Evolutionary conservation across 2,113 vertebrate genomes (phyloP), one percentile per base, ranked within the genome.

Genomic region (Sinocyclocheilus maitianheensis): DNA sequence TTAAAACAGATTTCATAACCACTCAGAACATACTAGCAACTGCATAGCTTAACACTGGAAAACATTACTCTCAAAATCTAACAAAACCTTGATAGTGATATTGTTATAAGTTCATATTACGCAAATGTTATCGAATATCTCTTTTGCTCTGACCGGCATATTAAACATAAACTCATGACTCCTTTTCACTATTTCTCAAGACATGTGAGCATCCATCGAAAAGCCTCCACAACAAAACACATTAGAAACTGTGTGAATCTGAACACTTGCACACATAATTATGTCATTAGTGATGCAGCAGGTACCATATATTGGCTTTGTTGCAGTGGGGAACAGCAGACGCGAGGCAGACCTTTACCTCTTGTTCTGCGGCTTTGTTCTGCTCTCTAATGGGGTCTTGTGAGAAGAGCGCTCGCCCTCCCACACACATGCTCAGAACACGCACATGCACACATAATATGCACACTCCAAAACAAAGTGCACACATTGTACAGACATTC

Each of bases 341-440:
- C 81, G 53, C 7, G 85, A 72, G 20, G 48, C 34, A 40, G 46
- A n/a, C 62, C 16, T 83, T 55, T 79, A 79, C 67, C 40, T 80
- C 37, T 43, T 55, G 22, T 71, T 81, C 26, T n/a, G 22, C 26
- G 16, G 11, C 78, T 88, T 85, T 88, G 83, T 88, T 77, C 87
- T 71, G 83, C 26, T 53, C 65, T 60, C 24, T 85, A 87, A 84
- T 85, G 83, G 77, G 51, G 67, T 81, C 43, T 40, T 37, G n/a
- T 43, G 22, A 81, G 69, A 82, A 48, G 74, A 75, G 77, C 78
- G 71, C 79, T 81, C n/a, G 40, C 40, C 78, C 78, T 83, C 74
- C 76, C 78, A 85, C 77, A 82, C 71, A 77, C 58, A 34, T 65
- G 71, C 78, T 67, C 60, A 40, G 30, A 76, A 55, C 48, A 75